Percentiles rank a stretch among this genome's conserved stretches.
These are phyloP conservation scores for Tenebrio molitor DNA, from an alignment of 1,140 invertebrate genomes.

Conservation along the genomic window DNA sequence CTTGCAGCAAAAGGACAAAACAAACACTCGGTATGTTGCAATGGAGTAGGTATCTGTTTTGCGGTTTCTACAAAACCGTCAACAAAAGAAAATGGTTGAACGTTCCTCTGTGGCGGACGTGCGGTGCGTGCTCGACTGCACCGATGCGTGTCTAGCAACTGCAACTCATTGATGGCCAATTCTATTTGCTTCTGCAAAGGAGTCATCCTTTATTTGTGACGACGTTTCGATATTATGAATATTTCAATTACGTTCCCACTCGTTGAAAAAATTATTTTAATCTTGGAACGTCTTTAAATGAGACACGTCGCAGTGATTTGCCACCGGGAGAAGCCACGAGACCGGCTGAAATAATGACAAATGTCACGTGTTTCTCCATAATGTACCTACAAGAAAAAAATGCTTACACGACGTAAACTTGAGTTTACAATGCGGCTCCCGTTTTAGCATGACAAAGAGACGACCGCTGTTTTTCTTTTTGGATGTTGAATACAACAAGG, in stretches of 20 bases:
- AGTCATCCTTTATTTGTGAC: conserved; percentile 8
- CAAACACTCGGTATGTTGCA: not conserved
- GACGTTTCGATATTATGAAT: not conserved
- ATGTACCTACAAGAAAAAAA: conserved; percentile 13
- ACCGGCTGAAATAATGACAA: not conserved
- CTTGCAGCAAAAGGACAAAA: not conserved
- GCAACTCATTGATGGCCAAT: conserved; percentile 22
- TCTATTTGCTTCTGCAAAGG: conserved; percentile 15
- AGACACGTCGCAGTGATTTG: conserved; percentile 15
- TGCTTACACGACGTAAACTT: conserved; percentile 12
- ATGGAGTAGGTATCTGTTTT: not conserved
- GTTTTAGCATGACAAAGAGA: conserved; percentile 1
- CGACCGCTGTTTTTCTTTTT: not conserved
- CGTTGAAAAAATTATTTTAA: too few relatives aligned
- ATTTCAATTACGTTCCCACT: not conserved
- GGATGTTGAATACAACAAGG: not conserved
- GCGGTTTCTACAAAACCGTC: conserved; percentile 8
- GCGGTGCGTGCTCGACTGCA: conserved; percentile 24
- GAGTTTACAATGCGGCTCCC: not conserved
- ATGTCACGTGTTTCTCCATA: conserved; percentile 5
- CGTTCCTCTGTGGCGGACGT: conserved; percentile 27
- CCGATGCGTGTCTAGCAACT: conserved; percentile 25
- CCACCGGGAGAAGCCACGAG: not conserved
- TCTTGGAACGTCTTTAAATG: too few relatives aligned
- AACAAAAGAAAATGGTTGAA: conserved; percentile 16